A percentile compares a stretch with the other conserved stretches of the same genome.
Conservation (phyloP, 2,797 vertebrate species). For the Enteromius argenteus region DNA sequence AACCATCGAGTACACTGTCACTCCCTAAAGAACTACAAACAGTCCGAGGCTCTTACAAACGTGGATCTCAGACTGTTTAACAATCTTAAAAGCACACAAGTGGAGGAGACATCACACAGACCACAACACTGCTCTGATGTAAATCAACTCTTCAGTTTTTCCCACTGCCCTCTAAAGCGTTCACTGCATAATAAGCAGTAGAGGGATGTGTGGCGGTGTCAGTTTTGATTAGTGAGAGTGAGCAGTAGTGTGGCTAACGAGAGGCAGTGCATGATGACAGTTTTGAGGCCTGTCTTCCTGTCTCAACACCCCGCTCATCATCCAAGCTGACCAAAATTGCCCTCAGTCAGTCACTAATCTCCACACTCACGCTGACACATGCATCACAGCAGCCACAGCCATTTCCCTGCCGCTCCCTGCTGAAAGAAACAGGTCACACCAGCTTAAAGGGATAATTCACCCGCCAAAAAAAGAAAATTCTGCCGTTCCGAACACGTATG, state of each 20-base stretch:
- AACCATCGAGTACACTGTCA: conserved; percentile 1
- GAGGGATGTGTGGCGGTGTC: conserved; percentile 33
- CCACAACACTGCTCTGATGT: conserved; percentile 1
- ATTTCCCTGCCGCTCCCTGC: not conserved
- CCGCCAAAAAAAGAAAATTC: not conserved
- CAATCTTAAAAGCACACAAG: conserved; percentile 29
- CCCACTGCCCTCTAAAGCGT: not conserved
- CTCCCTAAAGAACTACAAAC: conserved; percentile 2
- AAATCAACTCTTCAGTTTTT: conserved; percentile 37
- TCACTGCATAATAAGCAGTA: conserved; percentile 35
- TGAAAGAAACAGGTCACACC: conserved; percentile 27
- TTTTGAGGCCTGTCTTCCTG: conserved; percentile 47
- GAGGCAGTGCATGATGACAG: conserved; percentile 44
- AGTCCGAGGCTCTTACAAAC: conserved; percentile 1
- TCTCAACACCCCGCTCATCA: conserved; percentile 42
- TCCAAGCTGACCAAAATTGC: conserved; percentile 32
- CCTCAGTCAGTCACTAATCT: conserved; percentile 32
- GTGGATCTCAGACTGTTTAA: conserved; percentile 7
- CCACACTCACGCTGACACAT: conserved; percentile 14
- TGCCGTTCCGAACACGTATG: not conserved
- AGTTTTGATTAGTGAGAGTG: conserved; percentile 52
- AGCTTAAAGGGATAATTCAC: conserved; percentile 22
- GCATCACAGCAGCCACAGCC: conserved; percentile 17
- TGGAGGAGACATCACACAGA: conserved; percentile 29
- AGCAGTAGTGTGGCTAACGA: conserved; percentile 47